Evolutionary conservation across 2,113 vertebrate species (phyloP), one percentile per base, ranked within the genome.

Genomic region (Thunnus maccoyii): DNA sequence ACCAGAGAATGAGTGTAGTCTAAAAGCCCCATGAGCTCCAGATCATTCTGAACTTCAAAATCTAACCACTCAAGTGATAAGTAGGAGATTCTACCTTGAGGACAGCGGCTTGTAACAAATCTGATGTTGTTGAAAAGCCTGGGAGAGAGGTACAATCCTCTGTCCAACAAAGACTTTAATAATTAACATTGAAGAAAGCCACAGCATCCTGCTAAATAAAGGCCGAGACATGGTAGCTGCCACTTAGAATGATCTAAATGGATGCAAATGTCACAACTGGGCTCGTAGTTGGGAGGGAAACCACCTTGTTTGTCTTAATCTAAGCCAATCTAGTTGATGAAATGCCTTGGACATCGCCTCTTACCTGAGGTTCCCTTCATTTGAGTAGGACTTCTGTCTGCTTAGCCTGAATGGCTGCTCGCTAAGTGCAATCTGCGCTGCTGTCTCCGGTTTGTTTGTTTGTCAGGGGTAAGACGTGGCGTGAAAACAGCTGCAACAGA

Each of bases 221-320:
- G 81, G 83, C 78, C n/a, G n/a, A 77, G 87, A 92, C 91, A 92
- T 69, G 89, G 78, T 84, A 57, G 85, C 85, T 92, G 93, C 91
- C 93, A 93, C 91, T 91, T 91, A 78, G 51, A 74, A 91, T 92
- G 84, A 89, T 70, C 78, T 85, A 86, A 91, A 89, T 89, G 91
- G 83, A 87, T 82, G 87, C 89, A 89, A 86, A 89, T 88, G 84
- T 92, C 88, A 91, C 84, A 88, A 79, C 77, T 74, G 66, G 32
- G 81, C 80, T 71, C 90, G 88, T 90, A 80, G 77, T 64, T 48
- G 25, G 48, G 71, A 66, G 20, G 65, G 56, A 86, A 82, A 72
- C 25, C 6, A 52, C 55, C 66, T 72, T 90, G 85, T 89, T 88
- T 80, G 79, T 86, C 76, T 85, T 71, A 55, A 87, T 87, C 81